These are phyloP conservation scores for Callimorpha dominula DNA, from an alignment of 2,888 invertebrate genomes.

Conservation along the genomic window DNA sequence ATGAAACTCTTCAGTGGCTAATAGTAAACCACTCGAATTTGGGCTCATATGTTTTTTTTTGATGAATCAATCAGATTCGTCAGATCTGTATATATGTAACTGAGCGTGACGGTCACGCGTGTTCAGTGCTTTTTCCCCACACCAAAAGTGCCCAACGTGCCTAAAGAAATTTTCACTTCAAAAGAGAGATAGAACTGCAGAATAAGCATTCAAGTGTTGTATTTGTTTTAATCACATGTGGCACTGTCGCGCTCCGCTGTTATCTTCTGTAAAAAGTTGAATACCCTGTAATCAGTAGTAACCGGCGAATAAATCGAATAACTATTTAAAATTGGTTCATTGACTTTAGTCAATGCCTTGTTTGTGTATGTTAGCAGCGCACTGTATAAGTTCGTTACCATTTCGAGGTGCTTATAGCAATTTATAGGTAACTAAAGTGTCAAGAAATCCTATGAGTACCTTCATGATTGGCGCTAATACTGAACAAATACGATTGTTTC, in stretches of 20 bases:
- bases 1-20: too few relatives aligned
- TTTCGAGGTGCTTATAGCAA: neutral
- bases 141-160: too few relatives aligned
- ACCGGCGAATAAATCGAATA: slow-evolving; percentile 35
- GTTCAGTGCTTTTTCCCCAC: too few relatives aligned
- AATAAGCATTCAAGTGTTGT: neutral
- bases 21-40: too few relatives aligned
- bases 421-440: neutral
- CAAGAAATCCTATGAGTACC: neutral
- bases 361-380: slow-evolving; percentile 15
- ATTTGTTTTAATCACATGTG: slow-evolving; percentile 15
- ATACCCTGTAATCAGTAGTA: slow-evolving; percentile 39
- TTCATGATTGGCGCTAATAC: neutral
- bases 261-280: slow-evolving; percentile 43
- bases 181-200: neutral
- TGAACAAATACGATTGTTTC: too few relatives aligned
- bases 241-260: slow-evolving; percentile 18
- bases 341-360: slow-evolving; percentile 37
- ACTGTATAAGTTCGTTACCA: neutral
- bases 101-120: too few relatives aligned
- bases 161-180: too few relatives aligned
- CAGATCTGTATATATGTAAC: too few relatives aligned
- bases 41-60: too few relatives aligned
- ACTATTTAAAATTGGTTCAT: slow-evolving; percentile 43
- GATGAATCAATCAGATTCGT: too few relatives aligned